These are phyloP conservation scores for Holotrichia oblita DNA, from an alignment of 1,140 invertebrate species.

Conservation along the genomic window DNA sequence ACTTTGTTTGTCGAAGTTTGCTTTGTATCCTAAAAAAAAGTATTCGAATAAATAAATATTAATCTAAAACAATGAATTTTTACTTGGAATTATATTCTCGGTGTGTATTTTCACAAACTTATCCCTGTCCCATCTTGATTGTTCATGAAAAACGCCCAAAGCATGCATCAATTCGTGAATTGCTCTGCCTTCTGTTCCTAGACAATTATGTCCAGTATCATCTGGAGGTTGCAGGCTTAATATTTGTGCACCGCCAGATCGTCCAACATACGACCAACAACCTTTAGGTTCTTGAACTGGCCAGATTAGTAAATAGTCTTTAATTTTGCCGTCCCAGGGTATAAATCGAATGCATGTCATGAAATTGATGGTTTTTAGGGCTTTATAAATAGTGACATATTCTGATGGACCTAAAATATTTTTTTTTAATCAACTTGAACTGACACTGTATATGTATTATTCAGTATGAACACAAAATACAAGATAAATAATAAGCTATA, in stretches of 20 bases:
- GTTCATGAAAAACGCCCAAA: slow-evolving; percentile 73
- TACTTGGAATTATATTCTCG: slow-evolving; percentile 68
- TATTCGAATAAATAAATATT: neutral
- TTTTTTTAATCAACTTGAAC: neutral
- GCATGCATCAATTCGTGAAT: slow-evolving; percentile 76
- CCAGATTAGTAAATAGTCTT: slow-evolving; percentile 73
- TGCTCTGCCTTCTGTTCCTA: slow-evolving; percentile 68
- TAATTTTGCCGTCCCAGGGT: slow-evolving; percentile 68
- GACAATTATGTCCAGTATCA: slow-evolving; percentile 66
- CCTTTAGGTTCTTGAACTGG: slow-evolving; percentile 72
- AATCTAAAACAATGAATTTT: slow-evolving; percentile 40
- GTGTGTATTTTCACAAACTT: slow-evolving; percentile 67
- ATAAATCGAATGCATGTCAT: slow-evolving; percentile 72
- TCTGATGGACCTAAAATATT: slow-evolving; percentile 64
- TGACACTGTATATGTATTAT: too few species aligned
- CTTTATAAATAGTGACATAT: slow-evolving; percentile 68
- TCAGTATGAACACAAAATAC: too few species aligned
- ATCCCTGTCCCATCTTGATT: slow-evolving; percentile 70
- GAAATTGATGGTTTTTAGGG: slow-evolving; percentile 68
- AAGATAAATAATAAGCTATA: too few species aligned
- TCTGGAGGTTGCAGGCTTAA: slow-evolving; percentile 73
- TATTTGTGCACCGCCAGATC: slow-evolving; percentile 72
- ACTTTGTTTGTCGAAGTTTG: slow-evolving; percentile 71
- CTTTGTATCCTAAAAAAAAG: slow-evolving; percentile 64
- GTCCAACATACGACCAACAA: slow-evolving; percentile 76